Evolutionary conservation across 2,113 vertebrate genomes (phyloP).

Genomic region (Cryptotis parvus): DNA sequence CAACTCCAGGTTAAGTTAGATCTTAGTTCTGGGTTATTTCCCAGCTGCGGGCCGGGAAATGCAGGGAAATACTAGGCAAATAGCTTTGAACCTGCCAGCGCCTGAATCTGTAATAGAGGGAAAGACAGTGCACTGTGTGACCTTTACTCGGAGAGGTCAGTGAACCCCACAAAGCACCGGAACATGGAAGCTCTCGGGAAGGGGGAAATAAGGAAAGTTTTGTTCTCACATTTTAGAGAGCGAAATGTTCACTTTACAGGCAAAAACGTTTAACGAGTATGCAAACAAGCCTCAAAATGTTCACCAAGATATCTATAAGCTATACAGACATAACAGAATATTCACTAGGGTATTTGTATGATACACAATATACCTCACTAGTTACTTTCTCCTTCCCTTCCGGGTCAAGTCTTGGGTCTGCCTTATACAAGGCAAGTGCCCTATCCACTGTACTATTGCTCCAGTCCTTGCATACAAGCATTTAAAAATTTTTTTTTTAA

Average conservation of each 20-base stretch:
- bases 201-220: no score
- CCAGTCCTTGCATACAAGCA: no score
- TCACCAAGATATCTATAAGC: neutral
- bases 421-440: no score
- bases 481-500: no score
- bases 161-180: neutral
- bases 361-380: no score
- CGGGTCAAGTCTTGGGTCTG: neutral
- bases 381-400: conserved; percentile 16
- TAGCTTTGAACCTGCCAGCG: neutral
- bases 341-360: no score
- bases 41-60: neutral
- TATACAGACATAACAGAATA: no score
- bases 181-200: no score
- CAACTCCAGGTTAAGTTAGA: neutral
- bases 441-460: no score
- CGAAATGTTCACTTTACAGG: conserved; percentile 32
- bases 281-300: conserved; percentile 7
- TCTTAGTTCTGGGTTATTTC: neutral
- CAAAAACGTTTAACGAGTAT: neutral
- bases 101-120: neutral
- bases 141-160: neutral
- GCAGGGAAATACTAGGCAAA: no score
- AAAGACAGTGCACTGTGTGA: neutral
- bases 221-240: neutral